These are phyloP conservation scores for Xyliphius kryptos DNA, from an alignment of 2,113 vertebrate species.

Conservation along the genomic window DNA sequence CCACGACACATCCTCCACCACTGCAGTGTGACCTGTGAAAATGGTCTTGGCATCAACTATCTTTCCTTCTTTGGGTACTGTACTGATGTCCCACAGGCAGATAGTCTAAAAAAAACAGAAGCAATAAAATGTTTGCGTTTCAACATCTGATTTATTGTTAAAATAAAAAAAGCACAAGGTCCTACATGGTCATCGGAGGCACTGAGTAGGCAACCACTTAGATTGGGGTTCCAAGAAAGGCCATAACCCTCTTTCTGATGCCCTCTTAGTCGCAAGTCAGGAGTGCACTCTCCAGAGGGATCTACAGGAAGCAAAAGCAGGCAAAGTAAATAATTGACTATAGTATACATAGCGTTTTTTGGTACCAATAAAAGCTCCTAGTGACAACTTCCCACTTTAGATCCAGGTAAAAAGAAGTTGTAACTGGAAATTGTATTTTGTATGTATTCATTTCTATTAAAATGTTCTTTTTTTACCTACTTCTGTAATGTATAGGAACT, in stretches of 20 bases:
- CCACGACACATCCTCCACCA: constrained; percentile 96
- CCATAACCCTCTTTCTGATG: constrained; percentile 98
- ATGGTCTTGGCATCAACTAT: constrained; percentile 97
- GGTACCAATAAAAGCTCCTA: too few species aligned
- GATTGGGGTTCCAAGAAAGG: constrained; percentile 95
- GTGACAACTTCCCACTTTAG: too few species aligned
- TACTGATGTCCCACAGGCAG: constrained; percentile 96
- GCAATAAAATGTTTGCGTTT: not conserved
- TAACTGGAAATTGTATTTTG: too few species aligned
- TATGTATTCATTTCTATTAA: too few species aligned
- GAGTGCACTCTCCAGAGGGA: constrained; percentile 94
- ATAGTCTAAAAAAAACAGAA: constrained; percentile 74
- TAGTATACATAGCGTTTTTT: too few species aligned
- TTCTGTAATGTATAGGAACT: too few species aligned
- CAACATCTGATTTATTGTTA: too few species aligned
- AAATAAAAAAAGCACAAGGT: constrained; percentile 20
- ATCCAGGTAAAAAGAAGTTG: too few species aligned
- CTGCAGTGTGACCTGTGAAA: constrained; percentile 94
- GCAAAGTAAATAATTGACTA: too few species aligned
- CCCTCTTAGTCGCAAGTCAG: constrained; percentile 88
- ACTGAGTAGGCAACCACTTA: constrained; percentile 92
- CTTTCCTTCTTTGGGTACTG: constrained; percentile 94
- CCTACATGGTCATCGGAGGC: constrained; percentile 95
- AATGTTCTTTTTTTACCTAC: too few species aligned
- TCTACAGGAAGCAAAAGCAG: constrained; percentile 61